These are phyloP conservation scores for Philopedon plagiatum DNA, from an alignment of 2,888 invertebrate genomes.

Conservation along the genomic window DNA sequence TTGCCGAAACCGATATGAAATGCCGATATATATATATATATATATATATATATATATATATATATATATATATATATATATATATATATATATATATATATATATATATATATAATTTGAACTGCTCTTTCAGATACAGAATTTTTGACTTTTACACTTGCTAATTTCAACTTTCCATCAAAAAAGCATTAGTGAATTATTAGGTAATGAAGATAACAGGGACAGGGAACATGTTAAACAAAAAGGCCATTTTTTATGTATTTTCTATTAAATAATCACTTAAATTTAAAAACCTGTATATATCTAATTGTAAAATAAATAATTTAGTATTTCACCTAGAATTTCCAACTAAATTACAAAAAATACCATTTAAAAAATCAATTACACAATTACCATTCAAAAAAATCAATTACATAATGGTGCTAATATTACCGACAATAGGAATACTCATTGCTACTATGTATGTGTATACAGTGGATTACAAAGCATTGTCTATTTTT, in stretches of 20 bases:
- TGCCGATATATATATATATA: no score
- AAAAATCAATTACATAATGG: background rate
- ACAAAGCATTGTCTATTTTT: background rate
- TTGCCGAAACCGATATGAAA: no score
- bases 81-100: no score
- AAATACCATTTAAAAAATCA: no score
- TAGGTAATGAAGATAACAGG: no score
- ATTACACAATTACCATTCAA: no score
- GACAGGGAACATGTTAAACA: no score
- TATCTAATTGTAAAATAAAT: conserved; percentile 5
- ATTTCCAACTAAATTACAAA: background rate
- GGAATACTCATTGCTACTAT: background rate
- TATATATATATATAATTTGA: no score
- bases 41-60: no score
- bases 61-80: no score
- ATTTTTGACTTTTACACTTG: no score
- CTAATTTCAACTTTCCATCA: background rate
- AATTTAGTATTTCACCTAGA: background rate
- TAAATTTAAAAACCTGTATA: background rate
- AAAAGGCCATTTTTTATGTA: background rate
- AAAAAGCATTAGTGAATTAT: background rate
- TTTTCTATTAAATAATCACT: background rate
- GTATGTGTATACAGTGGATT: background rate
- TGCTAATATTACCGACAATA: conserved; percentile 8
- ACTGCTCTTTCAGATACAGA: no score